These are phyloP conservation scores for Galeopsomyia nigrocyanea DNA, from an alignment of 2,888 invertebrate genomes.

Conservation along the genomic window DNA sequence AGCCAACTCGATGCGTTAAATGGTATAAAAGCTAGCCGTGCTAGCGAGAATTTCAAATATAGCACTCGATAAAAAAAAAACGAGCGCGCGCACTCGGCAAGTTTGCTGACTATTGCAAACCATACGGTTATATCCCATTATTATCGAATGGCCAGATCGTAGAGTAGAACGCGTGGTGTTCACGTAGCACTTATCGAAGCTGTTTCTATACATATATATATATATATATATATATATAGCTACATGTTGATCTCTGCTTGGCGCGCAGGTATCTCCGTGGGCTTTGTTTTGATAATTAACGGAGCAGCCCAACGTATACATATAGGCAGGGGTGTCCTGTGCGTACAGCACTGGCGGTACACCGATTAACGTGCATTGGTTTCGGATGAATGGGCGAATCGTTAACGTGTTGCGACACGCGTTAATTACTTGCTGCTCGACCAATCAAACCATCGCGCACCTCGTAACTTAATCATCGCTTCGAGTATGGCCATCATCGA, in stretches of 20 bases:
- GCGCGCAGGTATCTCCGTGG: slow-evolving; percentile 38
- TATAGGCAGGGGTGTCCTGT: too few species aligned
- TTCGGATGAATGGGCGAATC: slow-evolving; percentile 36
- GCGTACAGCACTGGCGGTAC: slow-evolving; percentile 15
- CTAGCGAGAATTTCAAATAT: too few species aligned
- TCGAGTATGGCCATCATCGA: too few species aligned
- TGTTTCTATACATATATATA: slow-evolving; percentile 35
- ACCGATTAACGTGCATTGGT: slow-evolving; percentile 25
- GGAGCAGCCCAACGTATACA: slow-evolving; percentile 45
- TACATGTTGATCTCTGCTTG: slow-evolving; percentile 46
- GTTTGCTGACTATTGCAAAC: background rate
- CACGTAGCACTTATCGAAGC: slow-evolving; percentile 38
- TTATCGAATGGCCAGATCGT: slow-evolving; percentile 16
- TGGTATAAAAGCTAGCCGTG: too few species aligned
- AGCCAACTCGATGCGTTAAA: too few species aligned
- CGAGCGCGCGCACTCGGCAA: too few species aligned
- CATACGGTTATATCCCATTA: slow-evolving; percentile 15
- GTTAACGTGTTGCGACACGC: slow-evolving; percentile 37
- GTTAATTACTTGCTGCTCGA: slow-evolving; percentile 40
- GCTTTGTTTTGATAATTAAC: slow-evolving; percentile 55
- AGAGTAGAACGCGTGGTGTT: slow-evolving; percentile 26
- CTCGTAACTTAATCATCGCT: background rate
- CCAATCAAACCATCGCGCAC: slow-evolving; percentile 11
- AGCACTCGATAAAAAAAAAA: too few species aligned
- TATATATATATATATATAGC: slow-evolving; percentile 39